A percentile compares a stretch with the other conserved stretches of the same genome.
These are phyloP conservation scores for Ciona savignyi DNA, from an alignment of 23 tunicate species.

Conservation along the genomic window DNA sequence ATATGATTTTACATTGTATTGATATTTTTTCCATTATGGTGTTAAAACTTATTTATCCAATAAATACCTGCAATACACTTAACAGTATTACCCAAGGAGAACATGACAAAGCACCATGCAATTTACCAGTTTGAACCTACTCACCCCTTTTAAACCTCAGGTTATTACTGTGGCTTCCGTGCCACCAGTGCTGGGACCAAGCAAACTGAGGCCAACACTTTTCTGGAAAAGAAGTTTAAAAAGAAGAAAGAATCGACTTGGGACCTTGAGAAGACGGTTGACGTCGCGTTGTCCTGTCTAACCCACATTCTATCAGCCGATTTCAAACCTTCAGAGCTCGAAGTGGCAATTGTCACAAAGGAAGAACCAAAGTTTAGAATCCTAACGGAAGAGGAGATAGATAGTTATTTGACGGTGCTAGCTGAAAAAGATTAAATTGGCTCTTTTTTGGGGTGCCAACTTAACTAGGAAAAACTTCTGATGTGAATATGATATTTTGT, in stretches of 20 bases:
- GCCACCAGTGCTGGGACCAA: slow-evolving; percentile 93
- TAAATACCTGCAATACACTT: too few species aligned
- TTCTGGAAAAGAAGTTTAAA: slow-evolving; percentile 86
- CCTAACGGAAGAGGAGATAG: slow-evolving; percentile 73
- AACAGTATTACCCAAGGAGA: too few species aligned
- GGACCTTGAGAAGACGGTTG: slow-evolving; percentile 61
- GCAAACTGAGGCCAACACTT: slow-evolving; percentile 97
- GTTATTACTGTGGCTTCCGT: slow-evolving; percentile 92
- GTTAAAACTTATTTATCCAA: too few species aligned
- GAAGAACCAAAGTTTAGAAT: slow-evolving; percentile 58
- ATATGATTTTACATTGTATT: too few species aligned
- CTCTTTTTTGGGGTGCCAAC: too few species aligned
- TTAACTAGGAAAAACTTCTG: too few species aligned
- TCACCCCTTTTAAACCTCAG: slow-evolving; percentile 7
- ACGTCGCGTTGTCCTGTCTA: slow-evolving; percentile 89
- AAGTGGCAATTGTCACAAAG: slow-evolving; percentile 76
- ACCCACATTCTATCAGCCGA: slow-evolving; percentile 84
- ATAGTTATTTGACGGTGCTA: slow-evolving; percentile 50
- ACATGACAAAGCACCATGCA: neutral
- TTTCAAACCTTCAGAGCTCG: slow-evolving; percentile 88
- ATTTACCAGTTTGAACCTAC: neutral
- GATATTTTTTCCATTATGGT: too few species aligned
- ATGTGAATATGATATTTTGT: too few species aligned
- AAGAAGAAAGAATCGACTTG: slow-evolving; percentile 77
- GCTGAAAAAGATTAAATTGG: slow-evolving; percentile 96